phyloP scores from a whole-genome alignment of 2,113 vertebrate species.

The Phrynocephalus versicolor region DNA sequence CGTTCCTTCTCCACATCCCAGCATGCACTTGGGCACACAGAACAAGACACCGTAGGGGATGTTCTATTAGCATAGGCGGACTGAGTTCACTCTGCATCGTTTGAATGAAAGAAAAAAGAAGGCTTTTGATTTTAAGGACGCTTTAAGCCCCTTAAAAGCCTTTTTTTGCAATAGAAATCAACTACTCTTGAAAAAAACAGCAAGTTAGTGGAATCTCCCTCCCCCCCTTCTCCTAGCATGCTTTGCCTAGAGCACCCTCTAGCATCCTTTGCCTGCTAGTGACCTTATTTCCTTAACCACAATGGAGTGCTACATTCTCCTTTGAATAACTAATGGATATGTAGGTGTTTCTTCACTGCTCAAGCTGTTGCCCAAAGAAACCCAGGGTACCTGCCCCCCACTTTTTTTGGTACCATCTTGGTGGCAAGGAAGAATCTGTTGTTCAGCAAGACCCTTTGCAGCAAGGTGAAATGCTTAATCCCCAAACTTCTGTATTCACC shows the following conservation, averaged over 20 bases:
- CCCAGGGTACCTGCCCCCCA: background rate
- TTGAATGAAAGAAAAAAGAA: conserved; percentile 10
- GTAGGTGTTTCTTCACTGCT: background rate
- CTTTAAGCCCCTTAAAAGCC: background rate
- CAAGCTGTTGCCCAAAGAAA: background rate
- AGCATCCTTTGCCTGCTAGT: fast-evolving
- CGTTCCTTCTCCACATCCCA: conserved; percentile 98
- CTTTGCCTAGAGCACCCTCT: background rate
- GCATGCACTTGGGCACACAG: conserved; percentile 97
- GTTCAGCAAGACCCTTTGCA: background rate
- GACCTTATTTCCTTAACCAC: background rate
- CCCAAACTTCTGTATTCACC: background rate
- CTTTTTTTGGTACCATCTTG: background rate
- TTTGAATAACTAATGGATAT: background rate
- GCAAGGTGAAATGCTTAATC: background rate
- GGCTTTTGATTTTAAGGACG: conserved; percentile 7
- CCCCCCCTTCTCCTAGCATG: background rate
- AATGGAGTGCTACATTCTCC: background rate
- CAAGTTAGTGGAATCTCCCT: background rate
- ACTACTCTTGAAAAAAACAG: background rate
- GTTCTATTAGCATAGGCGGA: conserved; percentile 93
- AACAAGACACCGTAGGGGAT: conserved; percentile 93
- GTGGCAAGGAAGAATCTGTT: background rate
- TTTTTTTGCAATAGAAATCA: background rate
- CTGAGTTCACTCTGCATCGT: conserved; percentile 89